Conservation (phyloP, 2,888 invertebrate genomes). For the Eupithecia pulchellata region DNA sequence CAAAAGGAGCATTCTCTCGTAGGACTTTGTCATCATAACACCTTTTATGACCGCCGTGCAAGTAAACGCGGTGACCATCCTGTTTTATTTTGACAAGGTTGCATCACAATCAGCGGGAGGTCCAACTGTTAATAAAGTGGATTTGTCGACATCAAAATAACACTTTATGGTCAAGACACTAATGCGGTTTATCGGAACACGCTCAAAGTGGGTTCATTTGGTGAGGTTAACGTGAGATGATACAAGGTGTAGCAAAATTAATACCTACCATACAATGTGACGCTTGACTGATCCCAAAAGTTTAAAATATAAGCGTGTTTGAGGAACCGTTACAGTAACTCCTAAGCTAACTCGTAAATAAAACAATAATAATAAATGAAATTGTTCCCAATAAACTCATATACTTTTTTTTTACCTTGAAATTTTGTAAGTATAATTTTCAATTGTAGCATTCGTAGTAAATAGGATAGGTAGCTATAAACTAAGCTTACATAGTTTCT, state of each 20-base stretch:
- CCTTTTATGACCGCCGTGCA: conserved; percentile 63
- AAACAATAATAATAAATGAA: too few relatives aligned
- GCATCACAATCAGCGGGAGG: conserved; percentile 72
- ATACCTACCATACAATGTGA: not conserved
- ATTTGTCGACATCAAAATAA: conserved; percentile 83
- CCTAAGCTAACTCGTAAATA: not conserved
- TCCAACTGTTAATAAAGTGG: conserved; percentile 80
- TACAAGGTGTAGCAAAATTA: conserved; percentile 39
- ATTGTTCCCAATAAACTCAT: not conserved
- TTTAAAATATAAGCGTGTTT: not conserved
- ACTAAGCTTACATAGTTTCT: not conserved
- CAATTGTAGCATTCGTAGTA: too few relatives aligned
- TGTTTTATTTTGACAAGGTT: conserved; percentile 69
- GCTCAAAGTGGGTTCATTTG: conserved; percentile 59
- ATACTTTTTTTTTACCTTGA: too few relatives aligned
- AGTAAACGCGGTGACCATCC: conserved; percentile 52
- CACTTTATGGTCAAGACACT: conserved; percentile 77
- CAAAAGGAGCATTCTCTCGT: conserved; percentile 72
- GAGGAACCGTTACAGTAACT: not conserved
- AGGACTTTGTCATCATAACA: conserved; percentile 74
- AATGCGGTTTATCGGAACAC: conserved; percentile 73
- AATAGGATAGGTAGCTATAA: not conserved
- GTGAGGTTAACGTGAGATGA: conserved; percentile 55
- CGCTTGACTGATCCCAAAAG: not conserved
- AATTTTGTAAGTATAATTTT: too few relatives aligned